Evolutionary conservation across 1,140 invertebrate genomes (phyloP), one percentile per base, ranked within the genome.

Genomic region (Xylocopa sonorina): DNA sequence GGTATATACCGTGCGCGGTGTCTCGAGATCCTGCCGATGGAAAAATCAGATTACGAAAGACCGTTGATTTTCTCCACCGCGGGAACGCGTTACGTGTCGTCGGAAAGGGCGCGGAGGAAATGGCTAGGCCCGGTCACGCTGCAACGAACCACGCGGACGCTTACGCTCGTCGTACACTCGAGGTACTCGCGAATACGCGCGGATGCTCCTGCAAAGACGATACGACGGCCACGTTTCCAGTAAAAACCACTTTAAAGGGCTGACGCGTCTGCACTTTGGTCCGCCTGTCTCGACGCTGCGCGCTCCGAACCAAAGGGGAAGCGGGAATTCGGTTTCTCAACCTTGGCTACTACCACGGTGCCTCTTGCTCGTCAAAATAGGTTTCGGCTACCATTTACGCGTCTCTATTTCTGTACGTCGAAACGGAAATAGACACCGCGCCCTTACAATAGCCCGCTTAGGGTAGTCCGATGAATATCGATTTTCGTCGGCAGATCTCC

Each of bases 251-350:
- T 38, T 34, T 6, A 29, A 21, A 21, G 18, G 53, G 27, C 43
- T 18, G n/a, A 4, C 21, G n/a, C 16, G 21, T 16, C 53, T 29
- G 27, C 21, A 9, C 21, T 46, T 66, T 16, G 6, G 1, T 38
- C 34, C 16, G 3, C 24, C 21, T 38, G 14, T 24, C 41, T n/a
- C 18, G 27, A 7, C 14, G 4, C 14, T 43, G 12, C 2, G 0
- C 41, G 9, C 4, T 81, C 48, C 18, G n/a, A 46, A 41, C 32
- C 53, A 50, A 48, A n/a, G n/a, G n/a, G n/a, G 5, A 76, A 57
- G 4, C 50, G 57, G 81, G 50, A 84, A 80, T 84, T 51, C 16
- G 64, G 24, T 69, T 48, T 69, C 74, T 69, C 53, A 50, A 69
- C 18, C 16, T 75, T 55, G 24, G 34, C 46, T 34, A 46, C n/a